phyloP scores from a whole-genome alignment of 2,797 vertebrate species.

The Rhadinocentrus ornatus region DNA sequence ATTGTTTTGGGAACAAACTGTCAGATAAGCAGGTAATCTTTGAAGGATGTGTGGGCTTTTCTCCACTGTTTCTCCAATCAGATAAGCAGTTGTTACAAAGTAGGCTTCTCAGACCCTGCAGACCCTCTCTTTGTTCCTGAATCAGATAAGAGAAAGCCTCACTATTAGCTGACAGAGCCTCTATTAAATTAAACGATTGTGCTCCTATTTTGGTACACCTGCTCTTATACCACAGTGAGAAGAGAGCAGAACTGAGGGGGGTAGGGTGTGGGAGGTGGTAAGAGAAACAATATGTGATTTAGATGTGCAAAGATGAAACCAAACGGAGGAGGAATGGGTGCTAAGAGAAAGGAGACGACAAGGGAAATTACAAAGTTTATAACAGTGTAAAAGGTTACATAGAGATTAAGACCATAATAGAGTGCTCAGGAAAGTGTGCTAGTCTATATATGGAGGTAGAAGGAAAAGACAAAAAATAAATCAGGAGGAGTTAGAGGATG shows the following conservation, averaged over 20 bases:
- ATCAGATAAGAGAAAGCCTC: conserved; percentile 72
- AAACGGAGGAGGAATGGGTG: conserved; percentile 23
- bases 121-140: conserved; percentile 62
- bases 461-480: conserved; percentile 20
- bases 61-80: conserved; percentile 56
- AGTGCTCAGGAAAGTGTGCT: conserved; percentile 7
- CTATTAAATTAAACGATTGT: conserved; percentile 69
- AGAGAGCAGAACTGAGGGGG: conserved; percentile 6
- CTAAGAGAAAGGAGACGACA: conserved; percentile 13
- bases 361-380: conserved; percentile 33
- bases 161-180: conserved; percentile 62
- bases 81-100: conserved; percentile 72
- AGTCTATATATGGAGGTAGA: background rate
- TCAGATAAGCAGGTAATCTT: conserved; percentile 61
- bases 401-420: background rate
- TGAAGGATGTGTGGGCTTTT: conserved; percentile 46
- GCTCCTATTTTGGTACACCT: conserved; percentile 56
- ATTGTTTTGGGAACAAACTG: conserved; percentile 30
- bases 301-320: conserved; percentile 41
- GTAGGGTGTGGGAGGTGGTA: background rate
- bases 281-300: conserved; percentile 43
- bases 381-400: conserved; percentile 35
- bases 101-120: conserved; percentile 57
- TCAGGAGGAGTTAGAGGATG: conserved; percentile 14
- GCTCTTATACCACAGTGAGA: conserved; percentile 41